phyloP scores from a whole-genome alignment of 2,888 invertebrate genomes.

The Dryococelus australis region DNA sequence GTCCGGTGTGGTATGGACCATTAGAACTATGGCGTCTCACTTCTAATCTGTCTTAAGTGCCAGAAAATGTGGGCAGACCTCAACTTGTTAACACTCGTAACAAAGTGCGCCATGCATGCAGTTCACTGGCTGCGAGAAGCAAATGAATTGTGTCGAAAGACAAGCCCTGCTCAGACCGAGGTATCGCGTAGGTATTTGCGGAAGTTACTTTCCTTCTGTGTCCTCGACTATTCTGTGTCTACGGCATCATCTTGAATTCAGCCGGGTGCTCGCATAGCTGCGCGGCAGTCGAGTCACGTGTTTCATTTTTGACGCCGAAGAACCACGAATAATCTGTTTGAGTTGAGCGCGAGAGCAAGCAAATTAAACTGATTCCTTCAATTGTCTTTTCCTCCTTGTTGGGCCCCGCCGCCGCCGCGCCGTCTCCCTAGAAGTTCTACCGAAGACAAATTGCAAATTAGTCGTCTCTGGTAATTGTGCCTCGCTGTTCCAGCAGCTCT shows the following conservation, averaged over 20 bases:
- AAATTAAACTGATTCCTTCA: constrained; percentile 16
- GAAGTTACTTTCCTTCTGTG: too few species aligned
- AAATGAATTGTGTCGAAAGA: too few species aligned
- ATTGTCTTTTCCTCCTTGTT: constrained; percentile 1
- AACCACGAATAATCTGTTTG: background rate
- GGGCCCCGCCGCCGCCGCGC: background rate
- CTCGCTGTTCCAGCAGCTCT: background rate
- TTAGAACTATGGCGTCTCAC: too few species aligned
- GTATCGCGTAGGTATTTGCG: too few species aligned
- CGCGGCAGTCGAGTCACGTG: background rate
- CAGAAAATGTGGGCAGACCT: too few species aligned
- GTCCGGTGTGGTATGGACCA: too few species aligned
- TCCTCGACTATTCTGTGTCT: background rate
- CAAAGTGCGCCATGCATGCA: too few species aligned
- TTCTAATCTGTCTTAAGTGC: too few species aligned
- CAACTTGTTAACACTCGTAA: too few species aligned
- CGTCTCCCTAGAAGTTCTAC: background rate
- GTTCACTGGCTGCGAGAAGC: too few species aligned
- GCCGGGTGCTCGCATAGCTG: background rate
- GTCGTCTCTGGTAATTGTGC: constrained; percentile 11
- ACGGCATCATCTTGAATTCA: background rate
- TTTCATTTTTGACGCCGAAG: background rate
- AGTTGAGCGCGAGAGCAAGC: constrained; percentile 9
- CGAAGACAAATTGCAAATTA: constrained; percentile 10
- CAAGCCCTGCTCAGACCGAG: too few species aligned